Evolutionary conservation across 2,888 invertebrate species (phyloP).

Genomic region (Tiphia femorata): DNA sequence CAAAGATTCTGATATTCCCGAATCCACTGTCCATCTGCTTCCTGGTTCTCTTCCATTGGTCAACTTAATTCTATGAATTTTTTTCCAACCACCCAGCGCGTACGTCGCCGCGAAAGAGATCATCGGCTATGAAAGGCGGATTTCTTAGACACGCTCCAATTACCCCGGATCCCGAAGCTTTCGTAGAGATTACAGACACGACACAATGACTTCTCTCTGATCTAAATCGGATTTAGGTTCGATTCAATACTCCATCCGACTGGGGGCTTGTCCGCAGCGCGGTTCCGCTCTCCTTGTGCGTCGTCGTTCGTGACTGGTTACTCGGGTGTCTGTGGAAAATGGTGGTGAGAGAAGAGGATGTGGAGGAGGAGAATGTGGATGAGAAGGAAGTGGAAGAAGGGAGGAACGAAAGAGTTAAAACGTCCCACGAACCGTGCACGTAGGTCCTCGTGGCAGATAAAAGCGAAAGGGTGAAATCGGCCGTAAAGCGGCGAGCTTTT

Average conservation of each 20-base stretch:
- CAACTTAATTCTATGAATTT: slow-evolving; percentile 31
- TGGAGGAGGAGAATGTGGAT: background rate
- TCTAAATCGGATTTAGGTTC: slow-evolving; percentile 48
- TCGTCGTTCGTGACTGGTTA: background rate
- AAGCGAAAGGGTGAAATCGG: slow-evolving; percentile 50
- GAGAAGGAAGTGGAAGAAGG: background rate
- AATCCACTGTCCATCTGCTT: slow-evolving; percentile 4
- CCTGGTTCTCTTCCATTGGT: slow-evolving; percentile 2
- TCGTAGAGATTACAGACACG: slow-evolving; percentile 41
- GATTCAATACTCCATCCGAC: slow-evolving; percentile 36
- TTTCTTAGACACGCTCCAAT: slow-evolving; percentile 47
- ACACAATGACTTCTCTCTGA: slow-evolving; percentile 36
- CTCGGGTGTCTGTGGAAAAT: no score
- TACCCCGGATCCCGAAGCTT: slow-evolving; percentile 38
- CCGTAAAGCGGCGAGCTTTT: slow-evolving; percentile 46
- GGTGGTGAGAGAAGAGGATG: background rate
- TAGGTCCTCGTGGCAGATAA: slow-evolving; percentile 36
- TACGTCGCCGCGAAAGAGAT: background rate
- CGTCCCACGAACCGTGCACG: slow-evolving; percentile 33
- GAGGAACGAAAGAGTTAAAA: slow-evolving; percentile 34
- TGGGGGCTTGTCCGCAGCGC: slow-evolving; percentile 17
- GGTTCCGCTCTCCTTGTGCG: background rate
- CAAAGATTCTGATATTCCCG: background rate
- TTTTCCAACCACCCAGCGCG: slow-evolving; percentile 7
- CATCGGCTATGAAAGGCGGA: background rate